Conservation (phyloP, 2,113 vertebrate genomes). For the Benitochromis conjunctus region DNA sequence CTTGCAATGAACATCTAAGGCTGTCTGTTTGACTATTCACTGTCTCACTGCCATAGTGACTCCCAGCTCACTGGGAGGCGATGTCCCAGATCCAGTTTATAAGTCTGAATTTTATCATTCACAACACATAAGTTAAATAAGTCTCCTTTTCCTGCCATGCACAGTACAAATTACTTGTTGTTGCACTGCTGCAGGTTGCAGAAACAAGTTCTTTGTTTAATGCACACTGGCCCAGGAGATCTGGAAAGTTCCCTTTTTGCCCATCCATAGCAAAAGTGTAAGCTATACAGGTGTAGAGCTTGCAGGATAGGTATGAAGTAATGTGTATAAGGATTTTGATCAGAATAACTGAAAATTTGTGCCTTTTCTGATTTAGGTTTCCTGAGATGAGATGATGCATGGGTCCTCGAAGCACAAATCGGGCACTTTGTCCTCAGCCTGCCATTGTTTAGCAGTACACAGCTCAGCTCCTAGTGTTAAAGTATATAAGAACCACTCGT, state of each 20-base stretch:
- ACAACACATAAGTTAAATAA: not conserved
- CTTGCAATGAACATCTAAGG: not conserved
- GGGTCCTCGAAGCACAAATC: not conserved
- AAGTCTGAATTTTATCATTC: not conserved
- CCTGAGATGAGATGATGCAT: not conserved
- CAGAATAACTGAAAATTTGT: not conserved
- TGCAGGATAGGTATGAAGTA: not conserved
- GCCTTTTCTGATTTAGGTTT: slow-evolving; percentile 21
- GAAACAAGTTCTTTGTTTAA: not conserved
- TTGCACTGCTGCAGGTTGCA: not conserved
- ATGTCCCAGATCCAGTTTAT: not conserved
- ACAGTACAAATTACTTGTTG: not conserved
- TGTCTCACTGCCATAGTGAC: not conserved
- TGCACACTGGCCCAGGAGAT: not conserved
- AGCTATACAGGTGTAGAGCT: not conserved
- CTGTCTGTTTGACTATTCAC: not conserved
- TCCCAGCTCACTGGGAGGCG: not conserved
- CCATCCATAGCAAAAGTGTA: not conserved
- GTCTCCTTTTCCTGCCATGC: not conserved
- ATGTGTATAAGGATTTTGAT: not conserved
- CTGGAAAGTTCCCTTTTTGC: not conserved
- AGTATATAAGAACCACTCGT: not conserved
- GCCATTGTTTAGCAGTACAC: not conserved
- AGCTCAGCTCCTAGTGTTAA: not conserved
- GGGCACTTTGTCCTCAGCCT: not conserved